These are phyloP conservation scores for Cyanoderma ruficeps DNA, from an alignment of 2,113 vertebrate species.

Conservation along the genomic window DNA sequence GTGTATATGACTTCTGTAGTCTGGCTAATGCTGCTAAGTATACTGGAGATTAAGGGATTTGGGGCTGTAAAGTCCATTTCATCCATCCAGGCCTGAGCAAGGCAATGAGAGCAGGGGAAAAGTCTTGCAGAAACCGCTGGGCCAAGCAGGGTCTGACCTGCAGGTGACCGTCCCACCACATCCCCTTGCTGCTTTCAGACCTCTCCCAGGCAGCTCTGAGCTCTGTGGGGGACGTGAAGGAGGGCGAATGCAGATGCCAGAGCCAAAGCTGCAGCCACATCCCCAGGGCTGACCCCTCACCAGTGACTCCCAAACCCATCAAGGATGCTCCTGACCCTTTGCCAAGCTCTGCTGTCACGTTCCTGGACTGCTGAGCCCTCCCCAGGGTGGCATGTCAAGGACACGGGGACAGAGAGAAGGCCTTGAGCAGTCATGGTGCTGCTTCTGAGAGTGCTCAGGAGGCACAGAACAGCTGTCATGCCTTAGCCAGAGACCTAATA, in stretches of 20 bases:
- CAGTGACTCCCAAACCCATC: not conserved
- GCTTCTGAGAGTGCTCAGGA: not conserved
- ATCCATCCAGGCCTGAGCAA: not conserved
- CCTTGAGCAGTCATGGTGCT: not conserved
- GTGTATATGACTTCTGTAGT: constrained; percentile 41
- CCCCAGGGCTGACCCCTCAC: not conserved
- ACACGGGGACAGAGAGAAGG: not conserved
- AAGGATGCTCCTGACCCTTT: not conserved
- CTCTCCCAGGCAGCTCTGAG: not conserved
- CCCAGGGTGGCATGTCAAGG: accelerated
- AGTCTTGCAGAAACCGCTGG: not conserved
- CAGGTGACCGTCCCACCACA: not conserved
- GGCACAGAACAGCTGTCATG: not conserved
- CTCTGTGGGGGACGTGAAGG: accelerated
- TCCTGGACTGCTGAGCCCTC: not conserved
- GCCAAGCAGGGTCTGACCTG: not conserved
- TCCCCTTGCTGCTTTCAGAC: not conserved
- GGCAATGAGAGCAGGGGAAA: not conserved
- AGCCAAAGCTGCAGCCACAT: not conserved
- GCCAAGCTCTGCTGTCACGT: accelerated
- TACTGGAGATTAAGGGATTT: constrained; percentile 66
- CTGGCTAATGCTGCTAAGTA: constrained; percentile 61
- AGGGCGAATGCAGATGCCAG: accelerated
- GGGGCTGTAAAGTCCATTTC: constrained; percentile 24
- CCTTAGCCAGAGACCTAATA: not conserved